These are phyloP conservation scores for Eurosta solidaginis DNA, from an alignment of 1,140 invertebrate species.

Conservation along the genomic window DNA sequence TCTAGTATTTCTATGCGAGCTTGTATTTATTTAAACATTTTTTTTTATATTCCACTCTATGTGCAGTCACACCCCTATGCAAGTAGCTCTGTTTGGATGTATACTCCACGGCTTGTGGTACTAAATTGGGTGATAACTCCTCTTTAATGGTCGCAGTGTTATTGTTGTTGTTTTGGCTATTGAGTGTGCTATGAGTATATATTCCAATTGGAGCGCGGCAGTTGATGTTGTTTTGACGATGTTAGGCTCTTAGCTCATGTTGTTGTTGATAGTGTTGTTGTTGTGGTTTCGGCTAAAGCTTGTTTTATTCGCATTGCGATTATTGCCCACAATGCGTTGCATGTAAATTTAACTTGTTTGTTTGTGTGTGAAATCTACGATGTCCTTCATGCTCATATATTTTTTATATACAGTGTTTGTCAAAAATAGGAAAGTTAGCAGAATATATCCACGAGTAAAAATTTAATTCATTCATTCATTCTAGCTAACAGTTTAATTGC, in stretches of 20 bases:
- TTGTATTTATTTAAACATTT: not conserved
- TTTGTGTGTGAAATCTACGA: not conserved
- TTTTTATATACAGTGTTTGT: not conserved
- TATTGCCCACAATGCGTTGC: conserved; percentile 22
- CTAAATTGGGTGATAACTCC: conserved; percentile 30
- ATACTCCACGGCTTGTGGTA: conserved; percentile 16
- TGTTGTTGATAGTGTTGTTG: not conserved
- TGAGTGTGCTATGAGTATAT: not conserved
- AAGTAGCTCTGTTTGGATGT: not conserved
- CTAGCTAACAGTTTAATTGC: too few relatives aligned
- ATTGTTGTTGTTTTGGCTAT: not conserved
- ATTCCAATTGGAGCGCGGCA: conserved; percentile 3
- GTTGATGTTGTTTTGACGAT: conserved; percentile 24
- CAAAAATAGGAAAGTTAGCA: too few relatives aligned
- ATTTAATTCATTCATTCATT: too few relatives aligned
- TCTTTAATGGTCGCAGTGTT: conserved; percentile 22
- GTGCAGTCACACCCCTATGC: not conserved
- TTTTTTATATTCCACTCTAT: not conserved
- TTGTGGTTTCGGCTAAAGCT: not conserved
- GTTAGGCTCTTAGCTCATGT: not conserved
- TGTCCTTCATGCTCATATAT: not conserved
- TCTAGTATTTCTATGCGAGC: not conserved
- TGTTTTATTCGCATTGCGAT: conserved; percentile 19
- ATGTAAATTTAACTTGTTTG: not conserved
- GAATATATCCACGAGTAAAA: too few relatives aligned